Conservation (phyloP, 2,888 invertebrate genomes). For the Diplolepis rosae region DNA sequence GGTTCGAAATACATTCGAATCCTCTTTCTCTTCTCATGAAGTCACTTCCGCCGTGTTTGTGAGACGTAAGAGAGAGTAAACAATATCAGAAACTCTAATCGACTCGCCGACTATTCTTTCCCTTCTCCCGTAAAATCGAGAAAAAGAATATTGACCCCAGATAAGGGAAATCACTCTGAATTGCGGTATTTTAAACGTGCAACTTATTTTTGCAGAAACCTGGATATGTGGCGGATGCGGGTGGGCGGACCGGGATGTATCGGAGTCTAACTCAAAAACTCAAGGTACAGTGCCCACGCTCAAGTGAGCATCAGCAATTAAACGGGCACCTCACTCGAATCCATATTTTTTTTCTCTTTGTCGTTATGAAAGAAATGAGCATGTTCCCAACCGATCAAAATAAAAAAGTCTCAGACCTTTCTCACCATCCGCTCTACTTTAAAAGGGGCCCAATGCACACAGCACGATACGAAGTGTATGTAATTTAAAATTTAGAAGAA, state of each 20-base stretch:
- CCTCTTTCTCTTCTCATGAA: too few species aligned
- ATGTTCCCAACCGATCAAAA: background rate
- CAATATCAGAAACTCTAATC: too few species aligned
- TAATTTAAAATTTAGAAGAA: too few species aligned
- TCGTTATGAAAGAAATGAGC: constrained; percentile 21
- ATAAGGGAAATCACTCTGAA: background rate
- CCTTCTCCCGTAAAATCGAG: too few species aligned
- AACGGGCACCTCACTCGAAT: constrained; percentile 2
- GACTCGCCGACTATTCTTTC: too few species aligned
- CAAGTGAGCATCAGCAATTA: constrained; percentile 8
- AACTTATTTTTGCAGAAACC: background rate
- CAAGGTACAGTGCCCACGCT: constrained; percentile 15
- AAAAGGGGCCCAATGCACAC: background rate
- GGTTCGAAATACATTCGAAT: too few species aligned
- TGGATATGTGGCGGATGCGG: constrained; percentile 59
- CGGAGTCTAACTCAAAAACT: background rate
- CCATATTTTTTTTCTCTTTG: constrained; percentile 7
- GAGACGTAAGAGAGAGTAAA: too few species aligned
- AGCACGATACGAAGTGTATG: background rate
- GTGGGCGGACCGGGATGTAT: constrained; percentile 66
- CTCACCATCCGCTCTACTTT: background rate
- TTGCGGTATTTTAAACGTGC: background rate
- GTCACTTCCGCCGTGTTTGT: too few species aligned
- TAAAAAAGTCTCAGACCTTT: constrained; percentile 7
- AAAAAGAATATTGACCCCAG: background rate